Evolutionary conservation across 1,140 invertebrate species (phyloP).

Genomic region (Bombus polaris): DNA sequence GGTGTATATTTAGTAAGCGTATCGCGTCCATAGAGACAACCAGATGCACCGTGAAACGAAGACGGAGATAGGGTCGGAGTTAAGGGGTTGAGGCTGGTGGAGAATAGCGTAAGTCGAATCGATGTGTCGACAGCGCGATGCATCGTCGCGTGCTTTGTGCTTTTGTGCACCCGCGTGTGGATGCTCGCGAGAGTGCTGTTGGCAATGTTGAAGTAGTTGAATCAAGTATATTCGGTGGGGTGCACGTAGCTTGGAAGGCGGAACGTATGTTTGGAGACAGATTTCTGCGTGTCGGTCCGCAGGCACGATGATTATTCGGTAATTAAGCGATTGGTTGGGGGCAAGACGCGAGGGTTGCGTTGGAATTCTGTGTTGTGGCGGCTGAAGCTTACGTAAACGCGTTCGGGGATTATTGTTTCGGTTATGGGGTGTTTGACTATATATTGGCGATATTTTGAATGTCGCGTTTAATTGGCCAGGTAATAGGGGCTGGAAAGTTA

Average conservation of each 20-base stretch:
- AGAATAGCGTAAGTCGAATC: slow-evolving; percentile 4
- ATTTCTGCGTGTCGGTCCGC: not conserved
- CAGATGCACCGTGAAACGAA: no score
- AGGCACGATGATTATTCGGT: slow-evolving; percentile 11
- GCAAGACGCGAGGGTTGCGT: not conserved
- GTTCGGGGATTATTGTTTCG: not conserved
- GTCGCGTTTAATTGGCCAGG: not conserved
- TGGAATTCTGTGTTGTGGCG: not conserved
- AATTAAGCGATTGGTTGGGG: slow-evolving; percentile 18
- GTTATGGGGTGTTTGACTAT: not conserved
- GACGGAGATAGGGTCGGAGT: not conserved
- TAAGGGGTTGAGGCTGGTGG: not conserved
- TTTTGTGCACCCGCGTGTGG: not conserved
- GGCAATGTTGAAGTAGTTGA: not conserved
- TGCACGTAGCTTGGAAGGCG: not conserved
- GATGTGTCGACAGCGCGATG: not conserved
- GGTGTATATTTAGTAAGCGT: slow-evolving; percentile 30
- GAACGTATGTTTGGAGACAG: not conserved
- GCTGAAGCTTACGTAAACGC: not conserved
- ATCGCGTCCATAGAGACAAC: not conserved
- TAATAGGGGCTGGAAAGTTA: not conserved
- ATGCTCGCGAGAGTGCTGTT: not conserved
- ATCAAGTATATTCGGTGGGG: not conserved
- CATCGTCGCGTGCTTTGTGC: not conserved
- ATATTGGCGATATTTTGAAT: not conserved